Conservation (phyloP, 2,113 vertebrate genomes). For the Platycercus adscitus region DNA sequence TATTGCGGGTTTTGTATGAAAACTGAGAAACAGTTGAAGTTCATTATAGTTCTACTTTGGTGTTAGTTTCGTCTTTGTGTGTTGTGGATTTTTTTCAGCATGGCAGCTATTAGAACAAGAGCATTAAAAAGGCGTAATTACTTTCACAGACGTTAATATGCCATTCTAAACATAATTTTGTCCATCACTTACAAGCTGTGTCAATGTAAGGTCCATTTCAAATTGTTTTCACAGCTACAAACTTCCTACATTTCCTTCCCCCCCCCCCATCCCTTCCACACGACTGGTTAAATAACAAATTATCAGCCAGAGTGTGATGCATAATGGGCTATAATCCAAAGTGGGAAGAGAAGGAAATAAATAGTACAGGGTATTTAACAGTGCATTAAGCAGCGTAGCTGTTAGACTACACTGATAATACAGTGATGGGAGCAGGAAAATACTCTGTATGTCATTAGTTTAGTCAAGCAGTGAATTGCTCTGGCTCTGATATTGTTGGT, state of each 20-base stretch:
- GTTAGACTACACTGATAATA: not conserved
- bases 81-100: not conserved
- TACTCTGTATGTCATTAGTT: not conserved
- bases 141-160: not conserved
- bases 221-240: not conserved
- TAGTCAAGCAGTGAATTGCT: not conserved
- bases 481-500: not conserved
- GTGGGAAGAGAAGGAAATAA: constrained; percentile 17
- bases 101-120: not conserved
- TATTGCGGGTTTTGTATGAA: not conserved
- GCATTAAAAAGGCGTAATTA: not conserved
- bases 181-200: not conserved
- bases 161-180: not conserved
- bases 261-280: not conserved
- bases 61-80: not conserved
- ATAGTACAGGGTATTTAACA: not conserved
- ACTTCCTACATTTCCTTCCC: not conserved
- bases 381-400: not conserved
- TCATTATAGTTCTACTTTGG: not conserved
- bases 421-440: not conserved
- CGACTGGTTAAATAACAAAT: not conserved
- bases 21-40: not conserved
- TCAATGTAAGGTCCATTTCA: not conserved
- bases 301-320: not conserved
- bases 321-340: not conserved